Conservation (phyloP, 2,888 invertebrate species). For the Trachelus tabidus region DNA sequence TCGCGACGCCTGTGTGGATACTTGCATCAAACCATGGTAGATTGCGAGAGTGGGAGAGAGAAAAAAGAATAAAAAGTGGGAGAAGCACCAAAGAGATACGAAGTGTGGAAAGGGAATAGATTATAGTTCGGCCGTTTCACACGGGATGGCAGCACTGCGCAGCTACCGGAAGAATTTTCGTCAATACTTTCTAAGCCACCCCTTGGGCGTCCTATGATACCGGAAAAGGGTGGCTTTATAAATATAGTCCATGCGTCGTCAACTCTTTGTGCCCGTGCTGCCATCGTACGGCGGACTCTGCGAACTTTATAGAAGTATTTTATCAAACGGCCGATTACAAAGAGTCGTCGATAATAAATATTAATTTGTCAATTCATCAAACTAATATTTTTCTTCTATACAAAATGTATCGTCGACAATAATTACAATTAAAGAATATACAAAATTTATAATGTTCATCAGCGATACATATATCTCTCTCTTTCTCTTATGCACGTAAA, state of each 20-base stretch:
- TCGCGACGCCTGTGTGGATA: slow-evolving; percentile 28
- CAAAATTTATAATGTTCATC: not conserved
- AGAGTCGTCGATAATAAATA: not conserved
- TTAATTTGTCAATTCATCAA: not conserved
- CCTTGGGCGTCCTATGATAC: not conserved
- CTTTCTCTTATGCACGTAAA: not conserved
- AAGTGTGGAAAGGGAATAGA: slow-evolving; percentile 15
- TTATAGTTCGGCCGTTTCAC: slow-evolving; percentile 11
- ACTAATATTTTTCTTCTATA: not conserved
- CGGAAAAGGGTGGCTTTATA: not conserved
- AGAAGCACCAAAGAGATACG: slow-evolving; percentile 12
- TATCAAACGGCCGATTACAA: not conserved
- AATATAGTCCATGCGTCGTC: not conserved
- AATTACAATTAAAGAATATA: not conserved
- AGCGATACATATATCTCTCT: too few species aligned
- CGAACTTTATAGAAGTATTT: not conserved
- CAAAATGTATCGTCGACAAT: not conserved
- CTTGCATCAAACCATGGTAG: slow-evolving; percentile 18
- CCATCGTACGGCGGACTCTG: not conserved
- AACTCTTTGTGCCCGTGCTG: not conserved
- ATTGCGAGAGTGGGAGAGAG: not conserved
- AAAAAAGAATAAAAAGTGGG: slow-evolving; percentile 9
- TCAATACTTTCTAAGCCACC: slow-evolving; percentile 17
- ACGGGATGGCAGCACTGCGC: slow-evolving; percentile 51
- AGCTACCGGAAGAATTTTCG: slow-evolving; percentile 26